A percentile compares a stretch with the other conserved stretches of the same genome.
Evolutionary conservation across 2,113 vertebrate genomes (phyloP).

Genomic region (Siniperca knerii): DNA sequence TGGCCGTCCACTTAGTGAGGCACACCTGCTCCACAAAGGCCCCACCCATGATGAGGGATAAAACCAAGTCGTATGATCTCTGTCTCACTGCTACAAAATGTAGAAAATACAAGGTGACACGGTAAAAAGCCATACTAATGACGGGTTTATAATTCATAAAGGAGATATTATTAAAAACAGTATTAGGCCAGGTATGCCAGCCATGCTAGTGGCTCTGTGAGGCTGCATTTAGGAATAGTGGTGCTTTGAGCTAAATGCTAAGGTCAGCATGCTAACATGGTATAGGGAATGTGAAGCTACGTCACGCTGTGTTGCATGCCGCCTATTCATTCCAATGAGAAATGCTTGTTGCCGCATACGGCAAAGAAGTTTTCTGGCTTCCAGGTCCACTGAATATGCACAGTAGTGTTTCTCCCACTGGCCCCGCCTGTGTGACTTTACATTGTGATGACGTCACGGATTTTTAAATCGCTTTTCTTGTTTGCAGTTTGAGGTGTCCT

Average conservation of each 20-base stretch:
- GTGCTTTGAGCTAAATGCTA: not conserved
- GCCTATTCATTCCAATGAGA: too few relatives aligned
- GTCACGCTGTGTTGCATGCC: too few relatives aligned
- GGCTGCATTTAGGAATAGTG: not conserved
- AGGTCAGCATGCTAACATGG: not conserved
- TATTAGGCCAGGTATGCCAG: not conserved
- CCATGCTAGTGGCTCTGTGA: not conserved
- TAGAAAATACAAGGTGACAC: not conserved
- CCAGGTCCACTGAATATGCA: too few relatives aligned
- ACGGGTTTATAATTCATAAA: not conserved
- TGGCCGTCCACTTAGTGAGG: slow-evolving; percentile 86
- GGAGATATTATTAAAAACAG: not conserved
- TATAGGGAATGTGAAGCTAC: too few relatives aligned
- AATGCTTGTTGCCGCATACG: too few relatives aligned
- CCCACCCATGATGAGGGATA: slow-evolving; percentile 86
- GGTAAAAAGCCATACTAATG: not conserved
- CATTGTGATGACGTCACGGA: too few relatives aligned
- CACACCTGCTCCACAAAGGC: slow-evolving; percentile 87
- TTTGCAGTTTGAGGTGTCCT: too few relatives aligned
- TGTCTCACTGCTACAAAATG: slow-evolving; percentile 84
- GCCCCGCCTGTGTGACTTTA: too few relatives aligned
- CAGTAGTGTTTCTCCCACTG: too few relatives aligned
- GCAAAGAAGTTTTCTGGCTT: too few relatives aligned
- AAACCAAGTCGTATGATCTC: slow-evolving; percentile 85
- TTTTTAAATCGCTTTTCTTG: too few relatives aligned